phyloP scores from a whole-genome alignment of 2,113 vertebrate genomes.

The Cynocephalus volans region DNA sequence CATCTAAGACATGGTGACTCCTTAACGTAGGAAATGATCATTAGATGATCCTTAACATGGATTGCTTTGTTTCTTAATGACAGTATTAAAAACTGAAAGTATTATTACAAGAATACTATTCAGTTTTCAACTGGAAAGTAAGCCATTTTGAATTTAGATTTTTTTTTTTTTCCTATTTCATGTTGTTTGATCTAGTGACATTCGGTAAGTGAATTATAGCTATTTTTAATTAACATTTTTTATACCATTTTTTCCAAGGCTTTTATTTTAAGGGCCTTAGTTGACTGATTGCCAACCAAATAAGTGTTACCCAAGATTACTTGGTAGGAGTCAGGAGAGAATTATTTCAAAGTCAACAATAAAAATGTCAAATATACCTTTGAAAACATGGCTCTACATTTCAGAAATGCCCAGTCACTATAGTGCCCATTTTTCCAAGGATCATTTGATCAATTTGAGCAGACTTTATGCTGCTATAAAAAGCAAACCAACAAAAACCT shows the following conservation, averaged over 20 bases:
- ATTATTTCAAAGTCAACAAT: background rate
- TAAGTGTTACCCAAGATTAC: background rate
- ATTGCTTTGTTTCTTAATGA: background rate
- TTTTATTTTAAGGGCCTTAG: background rate
- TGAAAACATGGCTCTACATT: background rate
- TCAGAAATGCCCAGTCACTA: background rate
- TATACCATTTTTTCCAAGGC: background rate
- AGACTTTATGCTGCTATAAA: background rate
- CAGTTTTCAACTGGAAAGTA: background rate
- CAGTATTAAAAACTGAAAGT: background rate
- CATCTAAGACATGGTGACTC: background rate
- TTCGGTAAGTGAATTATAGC: background rate
- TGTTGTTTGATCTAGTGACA: background rate
- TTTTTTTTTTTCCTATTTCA: background rate
- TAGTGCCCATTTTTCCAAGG: background rate
- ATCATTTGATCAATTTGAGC: background rate
- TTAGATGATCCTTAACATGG: background rate
- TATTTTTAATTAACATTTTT: background rate
- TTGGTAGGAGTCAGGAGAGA: background rate
- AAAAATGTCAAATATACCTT: background rate
- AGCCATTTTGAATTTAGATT: background rate
- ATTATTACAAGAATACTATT: background rate
- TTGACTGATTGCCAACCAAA: background rate
- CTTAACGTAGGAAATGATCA: background rate
- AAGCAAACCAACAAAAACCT: background rate